Conservation (phyloP, 2,113 vertebrate genomes). For the Laticauda colubrina region DNA sequence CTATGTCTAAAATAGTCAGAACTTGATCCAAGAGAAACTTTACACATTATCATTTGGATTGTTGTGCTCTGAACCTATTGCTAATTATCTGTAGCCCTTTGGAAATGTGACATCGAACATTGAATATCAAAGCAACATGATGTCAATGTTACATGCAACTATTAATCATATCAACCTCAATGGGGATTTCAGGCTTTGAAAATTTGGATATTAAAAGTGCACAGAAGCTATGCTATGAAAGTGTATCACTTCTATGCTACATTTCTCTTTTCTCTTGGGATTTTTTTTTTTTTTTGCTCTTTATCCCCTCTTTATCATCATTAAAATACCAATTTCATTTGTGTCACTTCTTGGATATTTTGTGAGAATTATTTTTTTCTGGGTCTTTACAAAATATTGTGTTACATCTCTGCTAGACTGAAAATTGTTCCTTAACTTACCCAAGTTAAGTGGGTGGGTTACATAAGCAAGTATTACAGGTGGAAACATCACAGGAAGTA, state of each 20-base stretch:
- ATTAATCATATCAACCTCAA: background rate
- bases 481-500: background rate
- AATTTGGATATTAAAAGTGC: background rate
- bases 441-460: slow-evolving; percentile 7
- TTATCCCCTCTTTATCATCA: background rate
- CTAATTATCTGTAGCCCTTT: background rate
- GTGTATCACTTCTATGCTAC: background rate
- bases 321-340: background rate
- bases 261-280: background rate
- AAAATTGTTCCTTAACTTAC: slow-evolving; percentile 8
- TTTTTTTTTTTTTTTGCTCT: background rate
- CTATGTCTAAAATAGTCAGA: background rate
- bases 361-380: background rate
- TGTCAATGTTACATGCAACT: background rate
- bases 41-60: background rate
- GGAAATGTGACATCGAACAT: background rate
- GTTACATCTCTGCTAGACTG: background rate
- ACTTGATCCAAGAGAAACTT: background rate
- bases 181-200: background rate
- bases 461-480: slow-evolving; percentile 5
- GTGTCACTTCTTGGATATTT: background rate
- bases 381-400: background rate
- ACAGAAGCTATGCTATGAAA: background rate
- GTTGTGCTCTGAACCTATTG: background rate
- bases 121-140: background rate